These are phyloP conservation scores for Sprattus sprattus DNA, from an alignment of 2,113 vertebrate genomes.

Conservation along the genomic window DNA sequence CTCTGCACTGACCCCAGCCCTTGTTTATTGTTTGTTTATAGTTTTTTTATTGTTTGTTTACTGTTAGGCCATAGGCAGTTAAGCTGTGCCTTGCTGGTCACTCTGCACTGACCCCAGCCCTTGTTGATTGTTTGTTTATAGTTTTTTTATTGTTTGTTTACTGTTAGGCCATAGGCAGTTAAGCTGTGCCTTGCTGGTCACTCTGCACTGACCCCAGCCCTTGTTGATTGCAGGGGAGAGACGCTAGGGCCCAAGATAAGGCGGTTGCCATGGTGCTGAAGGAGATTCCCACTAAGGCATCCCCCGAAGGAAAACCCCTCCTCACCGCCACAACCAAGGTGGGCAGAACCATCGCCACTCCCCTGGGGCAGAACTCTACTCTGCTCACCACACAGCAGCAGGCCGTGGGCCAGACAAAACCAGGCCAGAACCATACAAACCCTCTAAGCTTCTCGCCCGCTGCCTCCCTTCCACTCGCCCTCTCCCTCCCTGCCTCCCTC, in stretches of 20 bases:
- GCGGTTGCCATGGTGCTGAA: slow-evolving; percentile 99
- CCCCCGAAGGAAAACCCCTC: slow-evolving; percentile 99
- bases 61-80: slow-evolving; percentile 34
- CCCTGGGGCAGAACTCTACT: slow-evolving; percentile 54
- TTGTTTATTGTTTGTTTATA: slow-evolving; percentile 57
- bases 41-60: too few relatives aligned
- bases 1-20: slow-evolving; percentile 89
- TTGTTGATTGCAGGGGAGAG: slow-evolving; percentile 99
- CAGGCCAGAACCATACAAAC: too few relatives aligned
- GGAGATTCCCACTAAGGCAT: slow-evolving; percentile 99
- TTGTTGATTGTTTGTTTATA: slow-evolving; percentile 57
- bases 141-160: too few relatives aligned
- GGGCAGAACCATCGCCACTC: slow-evolving; percentile 88
- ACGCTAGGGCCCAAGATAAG: slow-evolving; percentile 99
- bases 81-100: slow-evolving; percentile 48
- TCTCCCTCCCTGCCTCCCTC: too few relatives aligned
- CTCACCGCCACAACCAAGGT: slow-evolving; percentile 99
- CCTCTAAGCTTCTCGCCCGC: too few relatives aligned
- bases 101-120: slow-evolving; percentile 89
- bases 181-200: slow-evolving; percentile 48
- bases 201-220: slow-evolving; percentile 89
- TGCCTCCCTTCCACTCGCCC: too few relatives aligned
- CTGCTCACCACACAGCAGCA: too few relatives aligned
- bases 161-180: slow-evolving; percentile 34
- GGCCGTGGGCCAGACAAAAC: too few relatives aligned